Percentiles rank a stretch among this genome's conserved stretches.
Conservation (phyloP, 2,113 vertebrate genomes). For the Atractosteus spatula region DNA sequence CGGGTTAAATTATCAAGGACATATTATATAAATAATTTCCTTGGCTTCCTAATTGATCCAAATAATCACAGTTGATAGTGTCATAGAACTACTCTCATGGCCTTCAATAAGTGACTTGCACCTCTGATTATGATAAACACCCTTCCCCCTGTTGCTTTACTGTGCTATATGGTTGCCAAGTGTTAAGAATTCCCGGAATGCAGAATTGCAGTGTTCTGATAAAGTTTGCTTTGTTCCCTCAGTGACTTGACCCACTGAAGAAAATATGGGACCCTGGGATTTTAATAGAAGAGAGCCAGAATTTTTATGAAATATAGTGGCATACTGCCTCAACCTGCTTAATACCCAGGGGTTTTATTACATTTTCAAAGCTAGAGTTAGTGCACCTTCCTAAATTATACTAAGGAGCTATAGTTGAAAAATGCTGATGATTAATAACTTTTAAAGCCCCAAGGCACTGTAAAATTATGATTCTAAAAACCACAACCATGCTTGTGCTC, state of each 20-base stretch:
- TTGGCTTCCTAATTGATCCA: too few relatives aligned
- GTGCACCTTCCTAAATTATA: neutral
- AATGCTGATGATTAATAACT: neutral
- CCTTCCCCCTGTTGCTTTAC: slow-evolving; percentile 48
- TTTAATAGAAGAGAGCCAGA: slow-evolving; percentile 64
- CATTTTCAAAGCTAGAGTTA: slow-evolving; percentile 7
- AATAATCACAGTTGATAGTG: too few relatives aligned
- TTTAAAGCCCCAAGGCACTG: too few relatives aligned
- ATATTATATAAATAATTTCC: too few relatives aligned
- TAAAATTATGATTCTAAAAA: too few relatives aligned
- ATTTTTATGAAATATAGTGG: slow-evolving; percentile 56
- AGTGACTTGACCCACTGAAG: slow-evolving; percentile 80
- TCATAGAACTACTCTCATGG: too few relatives aligned
- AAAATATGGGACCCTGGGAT: slow-evolving; percentile 69
- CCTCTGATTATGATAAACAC: slow-evolving; percentile 23
- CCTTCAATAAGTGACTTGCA: neutral
- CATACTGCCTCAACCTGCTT: slow-evolving; percentile 68
- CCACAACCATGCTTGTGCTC: too few relatives aligned
- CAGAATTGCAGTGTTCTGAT: slow-evolving; percentile 82
- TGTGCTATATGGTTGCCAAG: slow-evolving; percentile 77
- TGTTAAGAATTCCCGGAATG: slow-evolving; percentile 92
- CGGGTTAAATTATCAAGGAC: too few relatives aligned
- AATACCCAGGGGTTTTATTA: slow-evolving; percentile 24
- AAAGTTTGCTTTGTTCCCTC: slow-evolving; percentile 95
- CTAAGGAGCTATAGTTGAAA: neutral